Percentiles rank a stretch among this genome's conserved stretches.
Evolutionary conservation across 1,140 invertebrate genomes (phyloP).

Genomic region (Pemphigus obesinymphae): DNA sequence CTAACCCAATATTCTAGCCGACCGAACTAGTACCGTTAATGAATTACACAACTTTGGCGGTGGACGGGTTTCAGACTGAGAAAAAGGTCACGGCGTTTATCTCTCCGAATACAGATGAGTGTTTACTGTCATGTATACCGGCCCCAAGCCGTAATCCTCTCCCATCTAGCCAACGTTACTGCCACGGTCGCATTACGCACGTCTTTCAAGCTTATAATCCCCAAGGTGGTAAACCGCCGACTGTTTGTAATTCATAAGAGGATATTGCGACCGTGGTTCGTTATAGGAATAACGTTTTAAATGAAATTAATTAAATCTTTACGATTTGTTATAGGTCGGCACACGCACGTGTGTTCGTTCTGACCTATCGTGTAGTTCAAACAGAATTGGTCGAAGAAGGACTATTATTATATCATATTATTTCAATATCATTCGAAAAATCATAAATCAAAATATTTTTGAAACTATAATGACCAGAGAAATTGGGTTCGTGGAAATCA

Average conservation of each 20-base stretch:
- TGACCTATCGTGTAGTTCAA: no score
- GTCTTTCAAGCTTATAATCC: background rate
- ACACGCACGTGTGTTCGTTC: background rate
- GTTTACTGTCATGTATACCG: background rate
- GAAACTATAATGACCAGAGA: no score
- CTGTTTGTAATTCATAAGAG: slow-evolving; percentile 23
- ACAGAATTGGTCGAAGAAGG: no score
- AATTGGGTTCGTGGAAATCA: no score
- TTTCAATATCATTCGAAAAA: no score
- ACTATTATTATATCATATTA: no score
- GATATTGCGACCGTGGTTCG: background rate
- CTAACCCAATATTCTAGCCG: no score
- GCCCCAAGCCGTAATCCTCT: background rate
- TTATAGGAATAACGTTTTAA: background rate
- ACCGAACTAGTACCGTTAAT: background rate
- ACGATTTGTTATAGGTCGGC: no score
- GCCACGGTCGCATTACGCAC: background rate
- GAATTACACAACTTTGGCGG: background rate
- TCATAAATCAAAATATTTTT: no score
- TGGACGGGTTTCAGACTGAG: background rate
- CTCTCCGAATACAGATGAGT: slow-evolving; percentile 7
- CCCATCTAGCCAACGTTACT: background rate
- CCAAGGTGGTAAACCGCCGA: background rate
- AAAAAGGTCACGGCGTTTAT: background rate
- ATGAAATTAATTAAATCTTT: background rate